A percentile compares a stretch with the other conserved stretches of the same genome.
Conservation (phyloP, 2,797 vertebrate species). For the Fundulus diaphanus region DNA sequence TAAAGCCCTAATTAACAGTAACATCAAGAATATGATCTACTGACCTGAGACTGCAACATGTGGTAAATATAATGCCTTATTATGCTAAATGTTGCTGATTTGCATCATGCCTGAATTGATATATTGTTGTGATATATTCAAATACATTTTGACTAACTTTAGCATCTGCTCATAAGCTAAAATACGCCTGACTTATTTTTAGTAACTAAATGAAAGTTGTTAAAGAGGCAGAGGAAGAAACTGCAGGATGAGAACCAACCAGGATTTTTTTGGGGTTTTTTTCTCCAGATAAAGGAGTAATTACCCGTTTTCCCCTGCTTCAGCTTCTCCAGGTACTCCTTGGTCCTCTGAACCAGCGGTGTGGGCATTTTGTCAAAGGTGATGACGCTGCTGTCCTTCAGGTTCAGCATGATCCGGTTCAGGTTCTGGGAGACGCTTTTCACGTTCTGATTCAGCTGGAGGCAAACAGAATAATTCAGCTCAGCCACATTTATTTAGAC, state of each 20-base stretch:
- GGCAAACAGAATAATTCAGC: conserved; percentile 14
- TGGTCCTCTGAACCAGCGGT: conserved; percentile 87
- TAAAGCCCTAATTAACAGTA: background rate
- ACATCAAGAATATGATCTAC: background rate
- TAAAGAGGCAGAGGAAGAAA: no score
- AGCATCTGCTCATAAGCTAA: no score
- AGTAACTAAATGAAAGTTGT: no score
- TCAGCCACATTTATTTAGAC: background rate
- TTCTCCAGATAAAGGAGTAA: no score
- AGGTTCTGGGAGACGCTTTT: conserved; percentile 85
- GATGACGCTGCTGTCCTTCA: conserved; percentile 90
- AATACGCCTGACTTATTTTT: no score
- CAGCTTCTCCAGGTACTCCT: conserved; percentile 90
- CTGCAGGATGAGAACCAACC: no score
- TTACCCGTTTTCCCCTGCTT: conserved; percentile 89
- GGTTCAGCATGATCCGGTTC: conserved; percentile 86
- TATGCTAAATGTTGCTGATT: background rate
- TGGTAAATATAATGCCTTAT: background rate
- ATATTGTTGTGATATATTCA: background rate
- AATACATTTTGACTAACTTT: no score
- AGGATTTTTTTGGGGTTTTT: no score
- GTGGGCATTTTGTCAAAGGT: conserved; percentile 87
- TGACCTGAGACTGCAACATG: background rate
- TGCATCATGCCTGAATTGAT: background rate
- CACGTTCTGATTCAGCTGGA: conserved; percentile 94